Evolutionary conservation across 2,113 vertebrate genomes (phyloP), one percentile per base, ranked within the genome.

Genomic region (Pyrgilauda ruficollis): DNA sequence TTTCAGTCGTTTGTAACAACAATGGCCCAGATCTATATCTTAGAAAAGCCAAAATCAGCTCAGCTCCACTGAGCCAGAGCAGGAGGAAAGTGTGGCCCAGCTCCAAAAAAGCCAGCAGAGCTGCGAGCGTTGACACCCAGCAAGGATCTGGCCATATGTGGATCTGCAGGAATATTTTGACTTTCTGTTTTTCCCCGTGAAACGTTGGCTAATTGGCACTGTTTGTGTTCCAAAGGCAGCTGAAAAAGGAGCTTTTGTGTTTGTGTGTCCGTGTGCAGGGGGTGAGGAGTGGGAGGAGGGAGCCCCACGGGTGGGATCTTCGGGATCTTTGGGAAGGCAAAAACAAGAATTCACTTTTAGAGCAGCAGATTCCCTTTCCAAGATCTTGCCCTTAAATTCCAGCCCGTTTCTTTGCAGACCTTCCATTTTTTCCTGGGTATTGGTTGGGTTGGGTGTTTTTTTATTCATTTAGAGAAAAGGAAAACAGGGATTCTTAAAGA

Each of bases 121-220:
- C 75, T 77, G 46, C 37, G 19, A 82, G 77, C 46, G 35, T 3
- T 37, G 64, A 93, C 83, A 95, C 62, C 67, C 35, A 1, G 58
- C 64, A 16, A 76, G 78, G 84, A 66, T 73, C 62, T 58, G 81
- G 37, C 94, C 94, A 87, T 87, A 68, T 91, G 95, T 49, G 87
- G 90, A 53, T 89, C 53, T 49, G 74, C 74, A 53, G 33, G 49
- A 76, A 73, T 58, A 43, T 56, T 92, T 55, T 46, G 58, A 81
- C 46, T 92, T 69, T 53, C 9, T 89, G 74, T 66, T 91, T 91
- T 94, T 70, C 77, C 6, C 4, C 22, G 7, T 28, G 30, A 82
- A 94, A 75, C 84, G 17, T 10, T 9, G 37, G 55, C 74, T 90
- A 44, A 66, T 84, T 91, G 41, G 62, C 93, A 82, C 9, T 9